These are phyloP conservation scores for Pogonus chalceus DNA, from an alignment of 1,140 invertebrate genomes.

Conservation along the genomic window DNA sequence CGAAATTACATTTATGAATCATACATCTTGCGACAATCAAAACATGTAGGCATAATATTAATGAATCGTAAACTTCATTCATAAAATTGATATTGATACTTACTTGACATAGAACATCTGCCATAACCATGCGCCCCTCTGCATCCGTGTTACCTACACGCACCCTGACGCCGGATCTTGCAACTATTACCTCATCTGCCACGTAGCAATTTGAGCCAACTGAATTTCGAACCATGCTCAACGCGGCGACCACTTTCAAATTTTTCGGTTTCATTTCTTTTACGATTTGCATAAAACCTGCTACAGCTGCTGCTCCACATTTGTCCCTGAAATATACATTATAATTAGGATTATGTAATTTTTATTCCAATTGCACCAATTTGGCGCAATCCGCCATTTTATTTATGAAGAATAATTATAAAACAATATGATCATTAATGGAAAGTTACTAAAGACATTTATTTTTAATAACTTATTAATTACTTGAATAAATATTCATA, in stretches of 20 bases:
- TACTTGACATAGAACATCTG: conserved; percentile 76
- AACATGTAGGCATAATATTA: background rate
- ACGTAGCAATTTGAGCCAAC: conserved; percentile 86
- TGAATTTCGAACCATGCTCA: conserved; percentile 87
- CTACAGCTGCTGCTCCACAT: conserved; percentile 88
- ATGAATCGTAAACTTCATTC: conserved; percentile 8
- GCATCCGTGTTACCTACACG: conserved; percentile 91
- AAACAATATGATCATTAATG: too few relatives aligned
- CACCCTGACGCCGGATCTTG: conserved; percentile 73
- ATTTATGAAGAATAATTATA: too few relatives aligned
- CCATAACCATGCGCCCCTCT: conserved; percentile 92
- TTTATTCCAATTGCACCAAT: too few relatives aligned
- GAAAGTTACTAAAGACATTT: too few relatives aligned
- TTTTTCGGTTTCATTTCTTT: conserved; percentile 61
- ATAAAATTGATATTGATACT: conserved; percentile 20
- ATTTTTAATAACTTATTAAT: too few relatives aligned
- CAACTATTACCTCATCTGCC: conserved; percentile 80
- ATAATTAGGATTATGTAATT: too few relatives aligned
- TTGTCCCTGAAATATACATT: conserved; percentile 68
- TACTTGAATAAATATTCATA: too few relatives aligned
- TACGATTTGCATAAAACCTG: conserved; percentile 80
- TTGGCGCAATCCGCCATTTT: too few relatives aligned
- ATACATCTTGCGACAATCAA: background rate
- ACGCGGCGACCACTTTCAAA: conserved; percentile 73
- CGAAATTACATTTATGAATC: background rate